Conservation (phyloP, 2,888 invertebrate genomes). For the Drosophila quinaria region DNA sequence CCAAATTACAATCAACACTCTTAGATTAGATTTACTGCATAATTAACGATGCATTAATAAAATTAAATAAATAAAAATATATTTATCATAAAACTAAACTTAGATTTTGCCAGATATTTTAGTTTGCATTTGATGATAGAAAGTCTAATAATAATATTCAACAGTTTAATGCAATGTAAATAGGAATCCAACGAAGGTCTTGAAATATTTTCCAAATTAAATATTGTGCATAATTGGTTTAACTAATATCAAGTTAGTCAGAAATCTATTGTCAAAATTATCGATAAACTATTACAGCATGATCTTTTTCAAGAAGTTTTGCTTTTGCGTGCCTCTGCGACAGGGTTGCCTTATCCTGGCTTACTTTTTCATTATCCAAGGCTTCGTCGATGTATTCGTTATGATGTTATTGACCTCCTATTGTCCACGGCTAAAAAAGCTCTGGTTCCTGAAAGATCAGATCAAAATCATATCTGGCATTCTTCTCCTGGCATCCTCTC, state of each 20-base stretch:
- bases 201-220: no score
- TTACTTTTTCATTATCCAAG: conserved; percentile 1
- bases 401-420: accelerated
- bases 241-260: background rate
- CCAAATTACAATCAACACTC: background rate
- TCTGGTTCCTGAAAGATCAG: conserved; percentile 41
- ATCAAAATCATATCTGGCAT: conserved; percentile 32
- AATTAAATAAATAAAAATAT: no score
- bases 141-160: no score
- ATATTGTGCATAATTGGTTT: background rate
- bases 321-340: conserved; percentile 29
- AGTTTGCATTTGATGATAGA: no score
- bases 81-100: no score
- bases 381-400: background rate
- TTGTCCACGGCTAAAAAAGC: conserved; percentile 11
- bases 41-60: no score
- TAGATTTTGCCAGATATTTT: no score
- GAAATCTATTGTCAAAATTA: conserved; percentile 10
- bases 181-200: no score
- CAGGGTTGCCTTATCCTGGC: conserved; percentile 32
- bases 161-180: no score
- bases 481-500: conserved; percentile 27
- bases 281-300: conserved; percentile 17
- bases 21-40: no score
- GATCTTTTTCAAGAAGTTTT: conserved; percentile 34